Evolutionary conservation across 2,888 invertebrate genomes (phyloP).

Genomic region (Lochmaea crataegi): DNA sequence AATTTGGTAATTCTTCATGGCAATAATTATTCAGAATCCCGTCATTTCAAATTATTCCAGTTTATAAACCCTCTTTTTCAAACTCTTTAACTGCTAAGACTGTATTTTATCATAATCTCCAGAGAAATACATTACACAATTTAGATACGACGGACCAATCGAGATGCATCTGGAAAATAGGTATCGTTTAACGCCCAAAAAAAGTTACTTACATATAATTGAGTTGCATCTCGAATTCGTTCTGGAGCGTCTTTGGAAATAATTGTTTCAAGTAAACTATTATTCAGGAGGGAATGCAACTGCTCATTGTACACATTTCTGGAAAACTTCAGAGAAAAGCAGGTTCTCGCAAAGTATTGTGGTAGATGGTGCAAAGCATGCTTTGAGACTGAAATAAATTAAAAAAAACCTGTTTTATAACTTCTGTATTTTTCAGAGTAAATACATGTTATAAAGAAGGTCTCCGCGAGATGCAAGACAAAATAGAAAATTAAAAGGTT

Average conservation of each 20-base stretch:
- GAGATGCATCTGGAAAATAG: conserved; percentile 24
- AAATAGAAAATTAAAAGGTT: neutral
- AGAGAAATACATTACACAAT: conserved; percentile 9
- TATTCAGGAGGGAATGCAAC: neutral
- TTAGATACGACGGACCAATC: neutral
- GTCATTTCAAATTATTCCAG: too few species aligned
- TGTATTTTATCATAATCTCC: neutral
- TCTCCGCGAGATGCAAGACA: neutral
- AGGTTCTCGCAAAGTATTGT: neutral
- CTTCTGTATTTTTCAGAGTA: neutral
- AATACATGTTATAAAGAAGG: neutral
- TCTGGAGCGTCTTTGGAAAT: neutral
- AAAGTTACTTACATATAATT: conserved; percentile 4
- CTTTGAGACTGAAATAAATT: neutral
- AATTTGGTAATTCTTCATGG: too few species aligned
- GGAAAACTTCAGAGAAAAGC: neutral
- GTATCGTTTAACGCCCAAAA: conserved; percentile 25
- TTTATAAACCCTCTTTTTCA: too few species aligned
- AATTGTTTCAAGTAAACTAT: conserved; percentile 20
- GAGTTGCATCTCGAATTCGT: conserved; percentile 11
- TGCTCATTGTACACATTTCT: neutral
- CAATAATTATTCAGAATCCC: too few species aligned
- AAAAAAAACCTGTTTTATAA: neutral
- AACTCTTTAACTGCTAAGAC: too few species aligned
- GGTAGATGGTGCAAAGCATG: conserved; percentile 1